phyloP scores from a whole-genome alignment of 2,113 vertebrate genomes.

The Brachypodius melanocephalos region DNA sequence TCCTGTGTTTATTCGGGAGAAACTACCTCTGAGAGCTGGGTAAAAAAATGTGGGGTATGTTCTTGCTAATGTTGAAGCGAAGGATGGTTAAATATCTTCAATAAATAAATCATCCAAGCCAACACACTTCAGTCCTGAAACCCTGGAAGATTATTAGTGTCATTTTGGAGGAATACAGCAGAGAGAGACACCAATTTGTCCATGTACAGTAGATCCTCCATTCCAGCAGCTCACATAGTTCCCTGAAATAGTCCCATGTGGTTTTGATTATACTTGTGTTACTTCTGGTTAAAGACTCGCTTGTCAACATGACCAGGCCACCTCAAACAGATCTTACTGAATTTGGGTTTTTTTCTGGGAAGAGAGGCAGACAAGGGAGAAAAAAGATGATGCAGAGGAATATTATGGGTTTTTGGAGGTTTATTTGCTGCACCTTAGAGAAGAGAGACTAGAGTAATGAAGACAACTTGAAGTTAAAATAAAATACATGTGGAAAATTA shows the following conservation, averaged over 20 bases:
- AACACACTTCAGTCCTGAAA: not conserved
- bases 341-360: not conserved
- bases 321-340: not conserved
- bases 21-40: not conserved
- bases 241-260: not conserved
- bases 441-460: not conserved
- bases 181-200: not conserved
- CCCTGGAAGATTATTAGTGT: not conserved
- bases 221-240: not conserved
- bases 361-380: not conserved
- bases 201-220: not conserved
- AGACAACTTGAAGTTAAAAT: not conserved
- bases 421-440: not conserved
- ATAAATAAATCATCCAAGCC: not conserved
- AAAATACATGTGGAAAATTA: not conserved
- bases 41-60: not conserved
- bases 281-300: not conserved
- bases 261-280: not conserved
- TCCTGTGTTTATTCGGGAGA: not conserved
- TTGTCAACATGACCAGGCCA: slow-evolving; percentile 4
- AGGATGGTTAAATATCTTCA: not conserved
- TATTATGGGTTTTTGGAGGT: not conserved
- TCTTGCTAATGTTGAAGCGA: not conserved
- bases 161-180: not conserved
- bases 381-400: not conserved